Evolutionary conservation across 2,113 vertebrate genomes (phyloP).

Genomic region (Stigmatopora argus): DNA sequence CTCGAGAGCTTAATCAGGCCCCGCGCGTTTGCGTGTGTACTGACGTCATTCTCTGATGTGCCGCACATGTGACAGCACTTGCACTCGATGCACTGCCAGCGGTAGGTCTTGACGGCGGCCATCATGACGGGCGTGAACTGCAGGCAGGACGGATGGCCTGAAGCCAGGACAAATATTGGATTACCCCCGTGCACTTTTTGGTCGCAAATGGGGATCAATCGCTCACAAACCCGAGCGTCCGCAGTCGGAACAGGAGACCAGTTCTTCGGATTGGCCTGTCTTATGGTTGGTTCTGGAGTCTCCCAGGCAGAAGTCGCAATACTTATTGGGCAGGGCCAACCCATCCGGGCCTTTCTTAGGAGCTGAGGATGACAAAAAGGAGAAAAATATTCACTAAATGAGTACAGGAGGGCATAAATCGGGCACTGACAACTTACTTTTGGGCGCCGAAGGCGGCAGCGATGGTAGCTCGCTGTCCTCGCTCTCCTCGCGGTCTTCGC

Average conservation of each 20-base stretch:
- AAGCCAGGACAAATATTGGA: fast-evolving
- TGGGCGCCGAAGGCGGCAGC: constrained; percentile 80
- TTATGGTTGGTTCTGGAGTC: constrained; percentile 96
- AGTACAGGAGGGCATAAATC: not conserved
- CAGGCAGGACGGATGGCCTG: constrained; percentile 90
- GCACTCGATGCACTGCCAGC: constrained; percentile 98
- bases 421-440: constrained; percentile 70
- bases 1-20: no score
- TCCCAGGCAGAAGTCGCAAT: constrained; percentile 95
- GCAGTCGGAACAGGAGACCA: constrained; percentile 95
- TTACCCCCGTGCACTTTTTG: not conserved
- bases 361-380: constrained; percentile 59
- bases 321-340: constrained; percentile 88
- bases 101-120: constrained; percentile 93
- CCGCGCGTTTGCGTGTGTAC: constrained; percentile 30
- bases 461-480: constrained; percentile 77
- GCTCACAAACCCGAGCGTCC: constrained; percentile 81
- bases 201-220: not conserved
- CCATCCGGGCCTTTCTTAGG: constrained; percentile 90
- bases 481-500: constrained; percentile 85
- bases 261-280: constrained; percentile 86
- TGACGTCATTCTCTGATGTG: constrained; percentile 91
- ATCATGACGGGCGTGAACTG: constrained; percentile 97
- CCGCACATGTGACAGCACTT: constrained; percentile 97
- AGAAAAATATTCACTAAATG: not conserved